Evolutionary conservation across 1,140 invertebrate genomes (phyloP).

Genomic region (Atta cephalotes): DNA sequence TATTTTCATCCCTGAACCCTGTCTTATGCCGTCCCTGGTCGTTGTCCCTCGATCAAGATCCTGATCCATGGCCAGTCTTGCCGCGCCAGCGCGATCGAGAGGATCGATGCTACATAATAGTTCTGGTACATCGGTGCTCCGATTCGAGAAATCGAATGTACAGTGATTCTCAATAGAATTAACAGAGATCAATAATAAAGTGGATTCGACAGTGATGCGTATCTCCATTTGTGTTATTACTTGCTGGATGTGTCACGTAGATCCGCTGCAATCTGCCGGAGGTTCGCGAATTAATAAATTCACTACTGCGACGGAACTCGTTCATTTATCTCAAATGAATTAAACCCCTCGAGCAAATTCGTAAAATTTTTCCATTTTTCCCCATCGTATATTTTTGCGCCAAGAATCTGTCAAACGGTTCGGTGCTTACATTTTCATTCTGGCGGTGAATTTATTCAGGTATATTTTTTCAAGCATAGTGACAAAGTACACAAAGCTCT

Average conservation of each 20-base stretch:
- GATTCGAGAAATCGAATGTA: slow-evolving; percentile 35
- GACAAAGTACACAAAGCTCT: not conserved
- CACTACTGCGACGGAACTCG: not conserved
- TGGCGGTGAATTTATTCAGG: not conserved
- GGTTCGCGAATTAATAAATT: slow-evolving; percentile 41
- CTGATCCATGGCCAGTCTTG: slow-evolving; percentile 76
- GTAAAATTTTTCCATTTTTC: not conserved
- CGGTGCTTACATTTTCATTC: not conserved
- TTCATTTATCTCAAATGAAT: not conserved
- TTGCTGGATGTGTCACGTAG: slow-evolving; percentile 23
- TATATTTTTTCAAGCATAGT: slow-evolving; percentile 9
- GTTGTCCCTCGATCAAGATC: slow-evolving; percentile 75
- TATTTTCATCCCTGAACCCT: not conserved
- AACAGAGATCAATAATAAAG: slow-evolving; percentile 30
- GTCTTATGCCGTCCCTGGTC: slow-evolving; percentile 64
- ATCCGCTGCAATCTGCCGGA: slow-evolving; percentile 5
- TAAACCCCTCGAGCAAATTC: not conserved
- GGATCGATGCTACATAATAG: slow-evolving; percentile 68
- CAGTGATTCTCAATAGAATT: slow-evolving; percentile 51
- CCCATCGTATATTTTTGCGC: not conserved
- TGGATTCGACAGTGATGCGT: slow-evolving; percentile 32
- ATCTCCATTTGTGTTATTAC: slow-evolving; percentile 51
- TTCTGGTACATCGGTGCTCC: not conserved
- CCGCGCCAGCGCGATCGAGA: slow-evolving; percentile 76
- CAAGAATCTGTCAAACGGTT: slow-evolving; percentile 22